Conservation (phyloP, 2,797 vertebrate species). For the Chromis chromis region DNA sequence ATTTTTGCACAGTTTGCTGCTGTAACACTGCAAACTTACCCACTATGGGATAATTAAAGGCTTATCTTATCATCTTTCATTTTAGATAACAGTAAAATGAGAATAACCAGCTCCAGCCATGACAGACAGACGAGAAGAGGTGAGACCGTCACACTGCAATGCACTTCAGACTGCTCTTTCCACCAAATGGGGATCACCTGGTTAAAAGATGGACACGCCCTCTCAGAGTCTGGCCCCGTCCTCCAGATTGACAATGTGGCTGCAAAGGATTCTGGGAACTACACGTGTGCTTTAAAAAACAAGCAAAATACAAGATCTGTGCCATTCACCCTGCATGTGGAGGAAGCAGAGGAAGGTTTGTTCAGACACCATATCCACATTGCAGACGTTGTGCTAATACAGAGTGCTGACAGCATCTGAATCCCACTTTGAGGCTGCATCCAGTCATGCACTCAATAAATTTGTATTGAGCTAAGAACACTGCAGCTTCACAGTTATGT, state of each 20-base stretch:
- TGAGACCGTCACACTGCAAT: not conserved
- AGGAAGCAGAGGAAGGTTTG: not conserved
- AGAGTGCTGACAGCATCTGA: no score
- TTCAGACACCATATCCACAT: not conserved
- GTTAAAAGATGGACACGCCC: conserved; percentile 41
- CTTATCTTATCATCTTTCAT: not conserved
- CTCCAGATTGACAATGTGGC: conserved; percentile 23
- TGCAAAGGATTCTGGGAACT: conserved; percentile 58
- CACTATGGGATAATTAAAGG: no score
- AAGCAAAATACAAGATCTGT: rapidly evolving
- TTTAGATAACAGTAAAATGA: rapidly evolving
- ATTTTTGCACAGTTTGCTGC: no score
- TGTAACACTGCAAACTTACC: no score
- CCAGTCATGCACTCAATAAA: no score
- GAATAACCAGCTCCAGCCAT: rapidly evolving
- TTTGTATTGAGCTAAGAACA: no score
- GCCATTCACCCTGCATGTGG: conserved; percentile 9
- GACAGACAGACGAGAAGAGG: not conserved
- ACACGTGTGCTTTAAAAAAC: conserved; percentile 30
- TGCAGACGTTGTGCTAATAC: no score
- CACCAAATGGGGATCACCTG: conserved; percentile 35
- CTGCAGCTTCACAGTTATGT: no score
- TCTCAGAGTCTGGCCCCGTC: conserved; percentile 16
- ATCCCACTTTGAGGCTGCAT: no score
- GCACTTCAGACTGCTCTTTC: not conserved